A percentile compares a stretch with the other conserved stretches of the same genome.
Evolutionary conservation across 2,888 invertebrate species (phyloP).

Genomic region (Drosophila setosimentum): DNA sequence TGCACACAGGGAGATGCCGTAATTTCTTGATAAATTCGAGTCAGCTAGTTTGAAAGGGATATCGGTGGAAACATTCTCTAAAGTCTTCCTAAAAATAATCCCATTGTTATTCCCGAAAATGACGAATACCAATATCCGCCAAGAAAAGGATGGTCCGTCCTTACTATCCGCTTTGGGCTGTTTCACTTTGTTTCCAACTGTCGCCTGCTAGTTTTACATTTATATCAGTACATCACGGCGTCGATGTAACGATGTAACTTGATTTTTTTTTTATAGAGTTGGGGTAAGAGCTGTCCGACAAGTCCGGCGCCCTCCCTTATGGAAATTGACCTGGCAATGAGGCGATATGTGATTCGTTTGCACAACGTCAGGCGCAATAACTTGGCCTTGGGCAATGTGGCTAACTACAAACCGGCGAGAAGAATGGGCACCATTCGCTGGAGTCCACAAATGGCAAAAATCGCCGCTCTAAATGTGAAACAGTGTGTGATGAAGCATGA

Average conservation of each 20-base stretch:
- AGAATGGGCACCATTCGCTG: constrained; percentile 62
- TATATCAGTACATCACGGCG: not conserved
- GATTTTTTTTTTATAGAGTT: constrained; percentile 30
- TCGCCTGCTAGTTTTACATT: not conserved
- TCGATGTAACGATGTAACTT: not conserved
- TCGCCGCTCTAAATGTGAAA: constrained; percentile 51
- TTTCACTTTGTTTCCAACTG: not conserved
- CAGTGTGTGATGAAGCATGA: constrained; percentile 56
- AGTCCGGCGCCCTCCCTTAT: constrained; percentile 34
- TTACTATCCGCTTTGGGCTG: not conserved
- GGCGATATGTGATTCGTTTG: constrained; percentile 7
- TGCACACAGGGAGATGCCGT: not conserved
- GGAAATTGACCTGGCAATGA: not conserved
- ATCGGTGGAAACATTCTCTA: no score
- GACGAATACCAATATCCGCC: not conserved
- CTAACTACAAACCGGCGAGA: constrained; percentile 28
- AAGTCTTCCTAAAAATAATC: no score
- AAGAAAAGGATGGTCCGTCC: not conserved
- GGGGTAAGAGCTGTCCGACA: constrained; percentile 41
- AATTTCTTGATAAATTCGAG: no score
- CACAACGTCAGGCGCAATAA: constrained; percentile 50
- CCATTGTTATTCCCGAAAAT: not conserved
- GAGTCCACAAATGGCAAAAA: constrained; percentile 46
- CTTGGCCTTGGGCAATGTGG: constrained; percentile 36
- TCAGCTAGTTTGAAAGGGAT: no score